Evolutionary conservation across 2,888 invertebrate species (phyloP).

Genomic region (Phalangium opilio): DNA sequence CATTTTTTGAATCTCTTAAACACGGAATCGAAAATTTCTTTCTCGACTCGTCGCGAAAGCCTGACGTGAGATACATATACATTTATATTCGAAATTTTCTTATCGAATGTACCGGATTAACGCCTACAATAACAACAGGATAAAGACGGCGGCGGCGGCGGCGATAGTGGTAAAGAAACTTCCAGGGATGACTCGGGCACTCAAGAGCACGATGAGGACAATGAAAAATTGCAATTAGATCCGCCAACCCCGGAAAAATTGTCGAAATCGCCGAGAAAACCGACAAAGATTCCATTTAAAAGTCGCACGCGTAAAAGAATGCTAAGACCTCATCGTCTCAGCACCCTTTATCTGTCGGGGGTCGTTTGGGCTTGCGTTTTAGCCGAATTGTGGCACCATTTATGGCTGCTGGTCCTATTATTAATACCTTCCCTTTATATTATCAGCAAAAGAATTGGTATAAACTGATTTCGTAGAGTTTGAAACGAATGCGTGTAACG

Average conservation of each 20-base stretch:
- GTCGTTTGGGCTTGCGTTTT: constrained; percentile 64
- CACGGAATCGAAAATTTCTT: too few species aligned
- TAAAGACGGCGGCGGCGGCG: background rate
- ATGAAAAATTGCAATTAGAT: constrained; percentile 16
- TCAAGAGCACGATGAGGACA: background rate
- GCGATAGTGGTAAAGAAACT: background rate
- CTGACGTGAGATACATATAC: too few species aligned
- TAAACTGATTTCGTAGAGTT: too few species aligned
- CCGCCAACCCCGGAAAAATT: constrained; percentile 12
- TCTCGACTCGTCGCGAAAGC: too few species aligned
- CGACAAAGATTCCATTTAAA: background rate
- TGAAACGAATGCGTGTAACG: too few species aligned
- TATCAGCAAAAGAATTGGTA: constrained; percentile 40
- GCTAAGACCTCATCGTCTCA: constrained; percentile 17
- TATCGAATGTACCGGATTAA: too few species aligned
- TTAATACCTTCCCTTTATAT: constrained; percentile 60
- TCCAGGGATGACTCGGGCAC: too few species aligned
- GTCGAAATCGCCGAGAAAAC: background rate
- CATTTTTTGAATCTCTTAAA: too few species aligned
- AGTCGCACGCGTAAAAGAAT: constrained; percentile 4
- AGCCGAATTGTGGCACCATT: constrained; percentile 71
- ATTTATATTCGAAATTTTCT: too few species aligned
- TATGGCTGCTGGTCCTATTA: constrained; percentile 61
- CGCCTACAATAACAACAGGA: too few species aligned
- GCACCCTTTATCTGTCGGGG: constrained; percentile 30